Conservation (phyloP, 2,797 vertebrate genomes). For the Chelidonichthys spinosus region DNA sequence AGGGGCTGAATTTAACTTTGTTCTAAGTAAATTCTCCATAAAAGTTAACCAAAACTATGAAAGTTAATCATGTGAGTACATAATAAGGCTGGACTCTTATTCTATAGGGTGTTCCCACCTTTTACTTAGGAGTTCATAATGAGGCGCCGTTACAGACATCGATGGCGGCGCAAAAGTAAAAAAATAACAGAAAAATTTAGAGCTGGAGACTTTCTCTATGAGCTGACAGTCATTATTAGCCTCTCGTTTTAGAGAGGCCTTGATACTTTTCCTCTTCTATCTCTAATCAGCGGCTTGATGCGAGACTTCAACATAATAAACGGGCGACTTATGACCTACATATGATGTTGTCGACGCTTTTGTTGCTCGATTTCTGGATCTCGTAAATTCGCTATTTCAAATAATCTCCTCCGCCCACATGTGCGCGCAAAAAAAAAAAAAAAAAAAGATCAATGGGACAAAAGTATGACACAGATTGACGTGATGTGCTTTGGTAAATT, state of each 20-base stretch:
- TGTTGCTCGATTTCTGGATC: constrained; percentile 61
- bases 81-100: constrained; percentile 65
- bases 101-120: constrained; percentile 62
- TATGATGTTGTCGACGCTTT: constrained; percentile 65
- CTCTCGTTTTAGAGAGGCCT: constrained; percentile 29
- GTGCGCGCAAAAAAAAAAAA: constrained; percentile 19
- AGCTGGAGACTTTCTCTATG: constrained; percentile 23
- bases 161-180: constrained; percentile 26
- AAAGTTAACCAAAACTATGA: constrained; percentile 72
- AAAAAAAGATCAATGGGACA: constrained; percentile 71
- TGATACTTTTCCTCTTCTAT: constrained; percentile 27
- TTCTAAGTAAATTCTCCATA: constrained; percentile 59
- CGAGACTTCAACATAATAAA: constrained; percentile 47
- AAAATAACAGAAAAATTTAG: constrained; percentile 41
- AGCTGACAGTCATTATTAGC: constrained; percentile 26
- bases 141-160: constrained; percentile 58
- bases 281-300: constrained; percentile 25
- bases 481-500: constrained; percentile 79
- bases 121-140: constrained; percentile 70
- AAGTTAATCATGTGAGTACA: constrained; percentile 76
- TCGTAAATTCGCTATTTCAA: constrained; percentile 65
- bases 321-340: constrained; percentile 73
- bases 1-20: constrained; percentile 56
- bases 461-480: constrained; percentile 79
- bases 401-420: constrained; percentile 70